Conservation (phyloP, 2,113 vertebrate species). For the Anolis carolinensis region DNA sequence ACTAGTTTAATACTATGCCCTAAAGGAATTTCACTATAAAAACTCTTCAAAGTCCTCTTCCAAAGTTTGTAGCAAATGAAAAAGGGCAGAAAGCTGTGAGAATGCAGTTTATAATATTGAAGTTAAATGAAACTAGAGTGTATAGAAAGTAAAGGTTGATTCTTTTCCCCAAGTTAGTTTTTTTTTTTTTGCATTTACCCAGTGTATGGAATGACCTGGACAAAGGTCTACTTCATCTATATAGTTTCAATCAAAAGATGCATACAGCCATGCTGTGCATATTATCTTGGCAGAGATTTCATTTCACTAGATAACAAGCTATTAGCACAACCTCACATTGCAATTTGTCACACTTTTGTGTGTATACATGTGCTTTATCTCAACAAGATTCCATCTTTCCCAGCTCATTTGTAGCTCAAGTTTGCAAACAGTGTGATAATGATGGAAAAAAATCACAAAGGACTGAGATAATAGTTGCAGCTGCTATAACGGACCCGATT, state of each 20-base stretch:
- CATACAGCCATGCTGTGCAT: conserved; percentile 29
- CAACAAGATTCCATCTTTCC: conserved; percentile 41
- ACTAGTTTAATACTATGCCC: fast-evolving
- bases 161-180: background rate
- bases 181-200: conserved; percentile 3
- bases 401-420: conserved; percentile 48
- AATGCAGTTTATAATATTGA: background rate
- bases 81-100: background rate
- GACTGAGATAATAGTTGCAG: conserved; percentile 62
- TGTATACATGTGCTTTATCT: conserved; percentile 33
- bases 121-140: background rate
- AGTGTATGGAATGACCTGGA: background rate
- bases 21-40: background rate
- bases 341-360: conserved; percentile 47
- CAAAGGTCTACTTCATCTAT: conserved; percentile 3
- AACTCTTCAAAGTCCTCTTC: conserved; percentile 31
- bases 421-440: conserved; percentile 68
- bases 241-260: conserved; percentile 31
- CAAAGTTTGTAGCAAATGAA: background rate
- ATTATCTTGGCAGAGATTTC: conserved; percentile 51
- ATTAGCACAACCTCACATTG: conserved; percentile 47
- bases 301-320: conserved; percentile 51
- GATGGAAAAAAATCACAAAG: conserved; percentile 69
- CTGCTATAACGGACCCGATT: conserved; percentile 71
- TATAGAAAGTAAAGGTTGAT: too few species aligned